Evolutionary conservation across 2,113 vertebrate genomes (phyloP).

Genomic region (Mustelus asterias): DNA sequence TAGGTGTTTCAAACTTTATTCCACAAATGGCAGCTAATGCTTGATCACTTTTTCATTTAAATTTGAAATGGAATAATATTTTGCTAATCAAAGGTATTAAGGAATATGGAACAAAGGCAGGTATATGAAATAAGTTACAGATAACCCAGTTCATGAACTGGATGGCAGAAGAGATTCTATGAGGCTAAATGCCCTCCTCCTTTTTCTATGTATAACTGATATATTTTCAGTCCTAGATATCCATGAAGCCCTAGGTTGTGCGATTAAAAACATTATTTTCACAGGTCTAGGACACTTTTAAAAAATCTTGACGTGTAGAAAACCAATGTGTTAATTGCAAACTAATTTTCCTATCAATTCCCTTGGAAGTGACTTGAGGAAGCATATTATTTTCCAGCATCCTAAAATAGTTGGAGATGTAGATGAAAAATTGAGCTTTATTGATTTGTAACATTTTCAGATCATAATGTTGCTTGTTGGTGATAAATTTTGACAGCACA

Average conservation of each 20-base stretch:
- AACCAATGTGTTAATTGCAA: background rate
- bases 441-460: background rate
- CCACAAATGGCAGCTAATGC: background rate
- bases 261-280: background rate
- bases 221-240: slow-evolving; percentile 1
- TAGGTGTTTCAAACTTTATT: background rate
- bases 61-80: background rate
- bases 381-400: background rate
- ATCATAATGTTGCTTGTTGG: slow-evolving; percentile 1
- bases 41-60: background rate
- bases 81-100: background rate
- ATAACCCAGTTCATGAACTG: background rate
- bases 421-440: background rate
- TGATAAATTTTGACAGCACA: slow-evolving; percentile 19
- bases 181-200: background rate
- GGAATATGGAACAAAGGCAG: background rate
- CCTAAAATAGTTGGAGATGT: background rate
- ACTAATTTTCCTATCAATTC: background rate
- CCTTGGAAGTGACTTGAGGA: background rate
- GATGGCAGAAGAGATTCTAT: background rate
- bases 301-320: background rate
- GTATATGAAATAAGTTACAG: background rate
- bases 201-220: background rate
- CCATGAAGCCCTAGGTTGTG: background rate
- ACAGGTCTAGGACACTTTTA: background rate